These are phyloP conservation scores for Nestor notabilis DNA, from an alignment of 2,113 vertebrate genomes.

Conservation along the genomic window DNA sequence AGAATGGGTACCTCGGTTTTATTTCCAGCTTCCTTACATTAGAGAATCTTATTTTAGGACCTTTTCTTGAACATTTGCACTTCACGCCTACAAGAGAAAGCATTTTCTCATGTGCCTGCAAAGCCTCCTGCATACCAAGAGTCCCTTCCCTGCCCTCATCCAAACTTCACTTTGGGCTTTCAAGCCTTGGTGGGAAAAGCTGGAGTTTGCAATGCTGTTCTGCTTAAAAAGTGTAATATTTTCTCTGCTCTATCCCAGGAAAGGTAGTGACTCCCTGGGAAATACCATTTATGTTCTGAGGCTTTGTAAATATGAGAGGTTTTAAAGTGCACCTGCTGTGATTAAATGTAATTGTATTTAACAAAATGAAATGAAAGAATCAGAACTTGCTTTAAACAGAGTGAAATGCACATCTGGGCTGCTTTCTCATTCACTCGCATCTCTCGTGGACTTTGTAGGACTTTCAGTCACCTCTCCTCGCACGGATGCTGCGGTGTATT, in stretches of 20 bases:
- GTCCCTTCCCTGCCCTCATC: neutral
- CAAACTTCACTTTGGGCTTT: neutral
- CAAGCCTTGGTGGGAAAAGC: neutral
- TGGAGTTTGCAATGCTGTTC: neutral
- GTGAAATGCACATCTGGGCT: neutral
- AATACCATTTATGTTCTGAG: neutral
- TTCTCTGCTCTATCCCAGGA: neutral
- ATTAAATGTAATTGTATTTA: neutral
- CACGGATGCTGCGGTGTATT: neutral
- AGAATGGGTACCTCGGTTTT: constrained; percentile 95
- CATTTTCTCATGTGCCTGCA: constrained; percentile 16
- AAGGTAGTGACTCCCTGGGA: neutral
- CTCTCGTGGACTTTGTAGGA: neutral
- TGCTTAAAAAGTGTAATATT: neutral
- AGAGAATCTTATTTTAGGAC: constrained; percentile 96
- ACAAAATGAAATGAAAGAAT: neutral
- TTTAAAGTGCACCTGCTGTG: constrained; percentile 52
- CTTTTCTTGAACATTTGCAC: constrained; percentile 96
- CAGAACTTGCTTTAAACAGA: neutral
- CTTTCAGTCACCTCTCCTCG: neutral
- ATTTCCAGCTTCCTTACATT: constrained; percentile 97
- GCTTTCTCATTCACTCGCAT: neutral
- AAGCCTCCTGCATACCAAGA: neutral
- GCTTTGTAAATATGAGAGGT: neutral
- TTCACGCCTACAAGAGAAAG: constrained; percentile 86